Conservation (phyloP, 2,797 vertebrate genomes). For the Acanthurus tractus region DNA sequence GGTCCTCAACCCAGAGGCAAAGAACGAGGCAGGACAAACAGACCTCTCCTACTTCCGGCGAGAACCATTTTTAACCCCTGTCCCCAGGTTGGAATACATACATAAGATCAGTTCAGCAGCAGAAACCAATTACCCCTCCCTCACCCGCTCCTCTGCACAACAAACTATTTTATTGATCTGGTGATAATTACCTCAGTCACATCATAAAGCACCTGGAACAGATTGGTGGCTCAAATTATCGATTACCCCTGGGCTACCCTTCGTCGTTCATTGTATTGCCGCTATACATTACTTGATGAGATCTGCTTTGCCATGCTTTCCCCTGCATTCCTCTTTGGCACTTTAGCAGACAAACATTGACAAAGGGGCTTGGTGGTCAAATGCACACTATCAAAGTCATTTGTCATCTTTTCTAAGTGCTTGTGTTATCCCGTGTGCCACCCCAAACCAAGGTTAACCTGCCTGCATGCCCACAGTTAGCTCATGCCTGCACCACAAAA, state of each 20-base stretch:
- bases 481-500: constrained; percentile 7
- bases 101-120: constrained; percentile 72
- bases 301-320: constrained; percentile 70
- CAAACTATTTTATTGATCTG: constrained; percentile 86
- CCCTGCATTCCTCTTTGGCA: constrained; percentile 57
- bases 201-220: constrained; percentile 88
- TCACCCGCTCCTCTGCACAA: constrained; percentile 76
- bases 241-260: constrained; percentile 82
- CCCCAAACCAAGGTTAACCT: constrained; percentile 60
- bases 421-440: constrained; percentile 35
- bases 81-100: constrained; percentile 70
- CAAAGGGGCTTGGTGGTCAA: constrained; percentile 67
- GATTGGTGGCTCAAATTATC: constrained; percentile 87
- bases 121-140: constrained; percentile 83
- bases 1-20: constrained; percentile 53
- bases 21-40: constrained; percentile 32
- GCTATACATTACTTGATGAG: constrained; percentile 83
- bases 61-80: constrained; percentile 61
- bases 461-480: constrained; percentile 9
- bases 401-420: constrained; percentile 67
- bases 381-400: constrained; percentile 67
- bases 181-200: constrained; percentile 88
- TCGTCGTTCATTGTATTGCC: constrained; percentile 82
- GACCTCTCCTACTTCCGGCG: constrained; percentile 46
- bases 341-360: constrained; percentile 61